phyloP scores from a whole-genome alignment of 2,113 vertebrate species.

The Caranx melampygus region DNA sequence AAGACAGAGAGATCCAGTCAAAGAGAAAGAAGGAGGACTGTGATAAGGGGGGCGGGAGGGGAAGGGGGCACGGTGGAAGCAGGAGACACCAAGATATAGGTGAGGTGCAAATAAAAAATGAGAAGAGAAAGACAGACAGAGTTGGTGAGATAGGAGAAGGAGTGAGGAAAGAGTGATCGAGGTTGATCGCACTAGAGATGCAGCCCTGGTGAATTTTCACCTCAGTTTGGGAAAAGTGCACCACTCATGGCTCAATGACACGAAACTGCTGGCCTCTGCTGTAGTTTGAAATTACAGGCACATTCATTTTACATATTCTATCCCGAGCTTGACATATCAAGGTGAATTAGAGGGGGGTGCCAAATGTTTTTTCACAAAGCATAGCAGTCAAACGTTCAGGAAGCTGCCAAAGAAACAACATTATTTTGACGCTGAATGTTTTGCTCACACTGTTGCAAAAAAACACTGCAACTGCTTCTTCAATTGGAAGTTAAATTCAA shows the following conservation, averaged over 20 bases:
- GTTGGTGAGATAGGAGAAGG: slow-evolving; percentile 43
- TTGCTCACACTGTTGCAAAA: slow-evolving; percentile 12
- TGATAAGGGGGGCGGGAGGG: slow-evolving; percentile 30
- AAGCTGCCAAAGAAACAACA: slow-evolving; percentile 6
- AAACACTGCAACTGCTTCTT: slow-evolving; percentile 17
- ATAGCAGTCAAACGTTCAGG: slow-evolving; percentile 8
- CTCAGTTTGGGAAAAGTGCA: slow-evolving; percentile 53
- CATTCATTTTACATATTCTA: slow-evolving; percentile 57
- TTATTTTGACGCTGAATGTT: slow-evolving; percentile 21
- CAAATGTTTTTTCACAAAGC: slow-evolving; percentile 51
- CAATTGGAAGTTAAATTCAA: slow-evolving; percentile 20
- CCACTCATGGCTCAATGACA: slow-evolving; percentile 46
- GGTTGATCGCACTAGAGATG: slow-evolving; percentile 49
- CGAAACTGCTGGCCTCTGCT: slow-evolving; percentile 35
- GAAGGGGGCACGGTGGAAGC: slow-evolving; percentile 28
- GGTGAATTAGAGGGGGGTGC: slow-evolving; percentile 20
- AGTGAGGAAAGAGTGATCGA: slow-evolving; percentile 62
- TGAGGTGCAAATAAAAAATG: slow-evolving; percentile 64
- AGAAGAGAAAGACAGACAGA: slow-evolving; percentile 34
- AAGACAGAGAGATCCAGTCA: slow-evolving; percentile 70
- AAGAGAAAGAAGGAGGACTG: slow-evolving; percentile 46
- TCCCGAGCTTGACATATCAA: slow-evolving; percentile 24
- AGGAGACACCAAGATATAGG: slow-evolving; percentile 52
- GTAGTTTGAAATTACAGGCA: slow-evolving; percentile 56
- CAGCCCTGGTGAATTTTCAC: slow-evolving; percentile 58